These are phyloP conservation scores for Xiphophorus birchmanni DNA, from an alignment of 2,797 vertebrate genomes.

Conservation along the genomic window DNA sequence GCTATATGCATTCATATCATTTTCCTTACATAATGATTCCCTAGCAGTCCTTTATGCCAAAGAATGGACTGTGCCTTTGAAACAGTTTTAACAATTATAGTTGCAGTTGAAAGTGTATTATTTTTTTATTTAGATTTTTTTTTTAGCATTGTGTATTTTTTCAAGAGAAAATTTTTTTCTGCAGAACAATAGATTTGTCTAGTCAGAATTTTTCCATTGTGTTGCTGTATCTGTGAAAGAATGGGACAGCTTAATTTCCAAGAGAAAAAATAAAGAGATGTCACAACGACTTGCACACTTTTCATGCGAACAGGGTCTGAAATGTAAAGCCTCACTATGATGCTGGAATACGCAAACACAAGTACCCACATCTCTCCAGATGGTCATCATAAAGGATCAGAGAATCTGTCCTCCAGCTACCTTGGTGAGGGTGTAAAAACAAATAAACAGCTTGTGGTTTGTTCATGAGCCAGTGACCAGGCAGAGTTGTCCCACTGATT, in stretches of 20 bases:
- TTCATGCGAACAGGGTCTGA: not conserved
- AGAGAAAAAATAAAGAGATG: not conserved
- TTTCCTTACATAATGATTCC: no score
- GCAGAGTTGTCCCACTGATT: slow-evolving; percentile 64
- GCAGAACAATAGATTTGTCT: not conserved
- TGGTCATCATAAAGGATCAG: slow-evolving; percentile 69
- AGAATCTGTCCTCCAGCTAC: slow-evolving; percentile 65
- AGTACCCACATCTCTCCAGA: slow-evolving; percentile 62
- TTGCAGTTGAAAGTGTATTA: no score
- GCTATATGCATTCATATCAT: no score
- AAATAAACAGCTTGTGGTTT: slow-evolving; percentile 69
- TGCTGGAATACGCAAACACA: slow-evolving; percentile 18
- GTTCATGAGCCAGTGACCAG: slow-evolving; percentile 68
- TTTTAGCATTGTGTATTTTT: not conserved
- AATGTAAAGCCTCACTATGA: slow-evolving; percentile 21
- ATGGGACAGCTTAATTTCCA: not conserved
- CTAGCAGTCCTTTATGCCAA: no score
- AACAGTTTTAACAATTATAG: not conserved
- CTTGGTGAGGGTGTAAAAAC: slow-evolving; percentile 59
- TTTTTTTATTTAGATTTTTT: not conserved
- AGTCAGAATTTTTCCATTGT: not conserved
- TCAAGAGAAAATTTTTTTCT: no score
- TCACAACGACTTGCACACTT: not conserved
- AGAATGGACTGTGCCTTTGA: not conserved
- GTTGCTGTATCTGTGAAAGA: not conserved